phyloP scores from a whole-genome alignment of 2,888 invertebrate genomes.

The Nesidiocoris tenuis region DNA sequence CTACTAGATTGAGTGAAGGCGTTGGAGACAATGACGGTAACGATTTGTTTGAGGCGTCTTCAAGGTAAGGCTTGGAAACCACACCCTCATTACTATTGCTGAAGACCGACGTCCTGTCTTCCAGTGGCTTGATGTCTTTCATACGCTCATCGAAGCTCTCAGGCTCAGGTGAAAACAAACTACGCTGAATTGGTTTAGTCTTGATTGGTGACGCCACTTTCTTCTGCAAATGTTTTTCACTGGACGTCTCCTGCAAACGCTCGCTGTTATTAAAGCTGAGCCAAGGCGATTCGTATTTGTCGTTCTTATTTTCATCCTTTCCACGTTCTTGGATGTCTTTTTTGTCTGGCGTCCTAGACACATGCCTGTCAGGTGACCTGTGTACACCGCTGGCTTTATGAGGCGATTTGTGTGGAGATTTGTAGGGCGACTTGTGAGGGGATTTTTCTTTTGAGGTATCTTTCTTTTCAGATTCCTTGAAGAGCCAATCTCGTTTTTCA shows the following conservation, averaged over 20 bases:
- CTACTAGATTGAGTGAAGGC: constrained; percentile 17
- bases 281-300: constrained; percentile 33
- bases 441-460: constrained; percentile 38
- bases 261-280: constrained; percentile 32
- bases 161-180: constrained; percentile 46
- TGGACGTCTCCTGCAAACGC: constrained; percentile 16
- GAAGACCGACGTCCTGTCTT: constrained; percentile 21
- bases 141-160: constrained; percentile 38
- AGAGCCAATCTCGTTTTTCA: constrained; percentile 58
- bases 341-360: constrained; percentile 29
- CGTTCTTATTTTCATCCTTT: constrained; percentile 37
- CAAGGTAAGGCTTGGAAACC: constrained; percentile 18
- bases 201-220: constrained; percentile 28
- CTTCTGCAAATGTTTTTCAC: constrained; percentile 25
- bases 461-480: constrained; percentile 46
- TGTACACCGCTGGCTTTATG: constrained; percentile 18
- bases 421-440: constrained; percentile 30
- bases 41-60: constrained; percentile 38
- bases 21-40: constrained; percentile 46
- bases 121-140: constrained; percentile 27
- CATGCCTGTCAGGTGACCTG: constrained; percentile 43
- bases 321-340: constrained; percentile 24
- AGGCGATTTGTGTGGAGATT: constrained; percentile 39
- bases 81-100: constrained; percentile 27
- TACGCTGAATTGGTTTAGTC: constrained; percentile 31